These are phyloP conservation scores for Hoplodrina ambigua DNA, from an alignment of 2,888 invertebrate genomes.

Conservation along the genomic window DNA sequence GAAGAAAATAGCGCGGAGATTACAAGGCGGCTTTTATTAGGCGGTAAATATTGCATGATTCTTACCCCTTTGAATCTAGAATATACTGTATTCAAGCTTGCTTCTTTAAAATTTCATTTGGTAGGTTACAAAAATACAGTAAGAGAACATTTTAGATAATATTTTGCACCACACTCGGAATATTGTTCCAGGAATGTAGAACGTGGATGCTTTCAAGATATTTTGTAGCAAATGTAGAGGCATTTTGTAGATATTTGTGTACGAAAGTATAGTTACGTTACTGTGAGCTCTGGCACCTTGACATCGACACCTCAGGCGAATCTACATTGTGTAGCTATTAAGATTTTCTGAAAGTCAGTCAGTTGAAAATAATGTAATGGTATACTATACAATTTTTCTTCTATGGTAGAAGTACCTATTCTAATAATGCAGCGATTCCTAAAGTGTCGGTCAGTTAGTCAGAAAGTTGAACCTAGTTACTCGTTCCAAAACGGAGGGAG, in stretches of 20 bases:
- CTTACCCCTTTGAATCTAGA: conserved; percentile 12
- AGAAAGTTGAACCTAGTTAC: too few relatives aligned
- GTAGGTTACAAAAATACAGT: conserved; percentile 9
- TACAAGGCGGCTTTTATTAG: conserved; percentile 5
- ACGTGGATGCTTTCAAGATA: conserved; percentile 10
- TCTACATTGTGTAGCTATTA: conserved; percentile 1
- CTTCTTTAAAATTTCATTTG: conserved; percentile 36
- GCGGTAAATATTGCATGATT: conserved; percentile 26
- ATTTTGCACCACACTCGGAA: conserved; percentile 30
- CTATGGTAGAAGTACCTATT: too few relatives aligned
- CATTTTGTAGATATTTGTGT: background rate
- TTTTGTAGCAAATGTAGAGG: conserved; percentile 6
- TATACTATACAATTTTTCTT: too few relatives aligned
- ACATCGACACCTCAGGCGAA: conserved; percentile 19
- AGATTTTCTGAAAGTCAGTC: conserved; percentile 30
- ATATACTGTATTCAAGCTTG: conserved; percentile 9
- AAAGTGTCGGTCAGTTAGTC: too few relatives aligned
- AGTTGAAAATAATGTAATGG: background rate
- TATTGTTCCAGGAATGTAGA: conserved; percentile 12
- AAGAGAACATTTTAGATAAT: conserved; percentile 19
- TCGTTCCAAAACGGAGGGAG: too few relatives aligned
- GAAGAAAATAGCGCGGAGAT: conserved; percentile 29
- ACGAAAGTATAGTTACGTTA: background rate
- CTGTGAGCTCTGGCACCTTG: conserved; percentile 15
- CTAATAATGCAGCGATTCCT: too few relatives aligned